phyloP scores from a whole-genome alignment of 2,113 vertebrate species.

The Daubentonia madagascariensis region DNA sequence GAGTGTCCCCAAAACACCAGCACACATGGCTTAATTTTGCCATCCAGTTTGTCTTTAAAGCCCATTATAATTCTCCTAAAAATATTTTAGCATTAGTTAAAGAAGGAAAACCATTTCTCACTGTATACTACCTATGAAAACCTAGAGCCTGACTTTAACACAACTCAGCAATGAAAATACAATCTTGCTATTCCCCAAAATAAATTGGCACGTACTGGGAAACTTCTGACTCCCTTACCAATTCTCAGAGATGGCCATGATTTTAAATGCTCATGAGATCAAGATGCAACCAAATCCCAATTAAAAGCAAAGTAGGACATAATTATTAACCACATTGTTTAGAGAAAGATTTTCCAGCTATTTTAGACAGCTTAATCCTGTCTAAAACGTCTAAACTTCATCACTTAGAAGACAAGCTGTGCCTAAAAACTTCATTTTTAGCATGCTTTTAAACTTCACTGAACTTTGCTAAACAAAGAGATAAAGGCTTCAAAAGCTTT shows the following conservation, averaged over 20 bases:
- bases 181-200: conserved; percentile 4
- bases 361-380: not conserved
- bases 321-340: not conserved
- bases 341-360: not conserved
- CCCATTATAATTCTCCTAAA: not conserved
- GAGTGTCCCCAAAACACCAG: not conserved
- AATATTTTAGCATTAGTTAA: not conserved
- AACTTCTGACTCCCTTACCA: not conserved
- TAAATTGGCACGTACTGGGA: not conserved
- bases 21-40: not conserved
- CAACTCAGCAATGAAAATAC: conserved; percentile 10
- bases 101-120: conserved; percentile 6
- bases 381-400: conserved; percentile 24
- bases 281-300: conserved; percentile 33
- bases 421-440: not conserved
- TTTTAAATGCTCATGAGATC: conserved; percentile 40
- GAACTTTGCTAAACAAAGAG: conserved; percentile 42
- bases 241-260: not conserved
- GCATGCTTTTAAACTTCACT: conserved; percentile 25
- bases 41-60: not conserved
- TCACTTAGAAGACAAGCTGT: not conserved
- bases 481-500: conserved; percentile 28
- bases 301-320: conserved; percentile 43
- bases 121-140: not conserved
- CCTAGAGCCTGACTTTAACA: not conserved